Percentiles rank a stretch among this genome's conserved stretches.
Evolutionary conservation across 2,113 vertebrate species (phyloP).

Genomic region (Macrotus californicus): DNA sequence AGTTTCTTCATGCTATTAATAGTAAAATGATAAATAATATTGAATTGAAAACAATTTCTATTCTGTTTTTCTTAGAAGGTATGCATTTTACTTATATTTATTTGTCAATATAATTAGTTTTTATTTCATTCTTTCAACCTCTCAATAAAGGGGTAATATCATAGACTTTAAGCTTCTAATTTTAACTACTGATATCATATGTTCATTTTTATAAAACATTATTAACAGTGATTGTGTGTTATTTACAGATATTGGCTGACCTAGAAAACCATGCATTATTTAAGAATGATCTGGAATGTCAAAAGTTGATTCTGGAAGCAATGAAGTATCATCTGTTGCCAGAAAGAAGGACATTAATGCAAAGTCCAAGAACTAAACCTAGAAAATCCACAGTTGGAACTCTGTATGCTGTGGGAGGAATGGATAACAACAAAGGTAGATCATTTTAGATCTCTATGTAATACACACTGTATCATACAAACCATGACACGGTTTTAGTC

Average conservation of each 20-base stretch:
- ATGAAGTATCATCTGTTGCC: conserved; percentile 88
- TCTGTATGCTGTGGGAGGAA: conserved; percentile 86
- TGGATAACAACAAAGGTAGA: conserved; percentile 89
- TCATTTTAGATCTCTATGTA: background rate
- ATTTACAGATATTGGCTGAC: conserved; percentile 85
- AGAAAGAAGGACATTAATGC: conserved; percentile 87
- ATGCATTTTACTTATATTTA: background rate
- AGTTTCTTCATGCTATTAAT: background rate
- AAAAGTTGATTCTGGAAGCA: conserved; percentile 87
- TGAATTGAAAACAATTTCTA: background rate
- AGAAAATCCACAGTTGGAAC: conserved; percentile 87
- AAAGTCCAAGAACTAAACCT: conserved; percentile 85
- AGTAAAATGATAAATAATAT: background rate
- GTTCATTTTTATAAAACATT: background rate
- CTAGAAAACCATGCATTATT: conserved; percentile 86
- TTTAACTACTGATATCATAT: background rate
- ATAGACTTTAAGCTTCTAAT: background rate
- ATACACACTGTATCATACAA: fast-evolving
- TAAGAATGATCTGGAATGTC: conserved; percentile 86
- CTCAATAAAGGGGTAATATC: background rate
- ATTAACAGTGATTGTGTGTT: conserved; percentile 49
- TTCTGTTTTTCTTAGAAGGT: background rate
- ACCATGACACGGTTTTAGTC: background rate
- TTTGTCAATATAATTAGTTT: background rate
- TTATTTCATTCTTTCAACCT: background rate